A percentile compares a stretch with the other conserved stretches of the same genome.
These are phyloP conservation scores for Mormoops blainvillei DNA, from an alignment of 2,113 vertebrate species.

Conservation along the genomic window DNA sequence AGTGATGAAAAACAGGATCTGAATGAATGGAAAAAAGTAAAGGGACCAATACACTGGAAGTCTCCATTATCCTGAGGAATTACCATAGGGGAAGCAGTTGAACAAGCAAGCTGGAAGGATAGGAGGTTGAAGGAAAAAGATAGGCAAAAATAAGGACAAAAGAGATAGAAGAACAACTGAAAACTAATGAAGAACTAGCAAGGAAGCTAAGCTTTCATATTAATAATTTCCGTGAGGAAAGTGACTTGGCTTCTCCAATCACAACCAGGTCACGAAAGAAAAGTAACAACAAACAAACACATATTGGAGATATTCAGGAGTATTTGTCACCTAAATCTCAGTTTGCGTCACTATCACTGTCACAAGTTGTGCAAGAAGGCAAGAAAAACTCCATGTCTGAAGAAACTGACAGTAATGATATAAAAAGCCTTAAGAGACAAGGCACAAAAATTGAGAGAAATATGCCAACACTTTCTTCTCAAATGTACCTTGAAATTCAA, in stretches of 20 bases:
- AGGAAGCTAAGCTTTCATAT: constrained; percentile 84
- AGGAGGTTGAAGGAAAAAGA: constrained; percentile 43
- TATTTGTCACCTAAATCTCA: constrained; percentile 52
- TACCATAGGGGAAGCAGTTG: background rate
- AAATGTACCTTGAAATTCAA: constrained; percentile 40
- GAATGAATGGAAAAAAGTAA: background rate
- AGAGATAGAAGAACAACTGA: constrained; percentile 81
- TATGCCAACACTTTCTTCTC: constrained; percentile 77
- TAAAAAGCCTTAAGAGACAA: background rate
- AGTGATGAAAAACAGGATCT: background rate
- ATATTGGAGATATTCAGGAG: constrained; percentile 86
- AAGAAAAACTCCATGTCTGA: constrained; percentile 7
- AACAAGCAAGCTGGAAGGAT: background rate
- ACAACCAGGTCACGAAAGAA: constrained; percentile 61
- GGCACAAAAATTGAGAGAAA: constrained; percentile 67
- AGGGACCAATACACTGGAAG: background rate
- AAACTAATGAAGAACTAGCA: constrained; percentile 88
- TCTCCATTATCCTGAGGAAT: background rate
- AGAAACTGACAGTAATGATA: constrained; percentile 44
- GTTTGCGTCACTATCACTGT: background rate
- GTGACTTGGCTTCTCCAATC: background rate
- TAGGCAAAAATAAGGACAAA: constrained; percentile 77
- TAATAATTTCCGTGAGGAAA: constrained; percentile 63
- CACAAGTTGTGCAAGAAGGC: background rate
- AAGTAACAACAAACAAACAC: constrained; percentile 77